Evolutionary conservation across 2,888 invertebrate species (phyloP).

Genomic region (Leptopilina myrica): DNA sequence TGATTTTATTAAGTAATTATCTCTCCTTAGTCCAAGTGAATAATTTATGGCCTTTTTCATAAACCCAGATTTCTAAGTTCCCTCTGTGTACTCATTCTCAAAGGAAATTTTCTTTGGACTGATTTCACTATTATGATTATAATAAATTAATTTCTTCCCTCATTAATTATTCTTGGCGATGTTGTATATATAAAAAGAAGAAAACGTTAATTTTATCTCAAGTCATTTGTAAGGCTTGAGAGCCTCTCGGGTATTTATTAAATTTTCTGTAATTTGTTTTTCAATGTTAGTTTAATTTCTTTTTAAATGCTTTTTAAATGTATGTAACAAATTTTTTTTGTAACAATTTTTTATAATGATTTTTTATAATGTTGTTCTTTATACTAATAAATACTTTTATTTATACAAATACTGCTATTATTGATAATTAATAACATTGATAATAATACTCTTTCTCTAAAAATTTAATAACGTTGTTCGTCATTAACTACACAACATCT

Average conservation of each 20-base stretch:
- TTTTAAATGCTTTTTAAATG: neutral
- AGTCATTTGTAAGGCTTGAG: slow-evolving; percentile 8
- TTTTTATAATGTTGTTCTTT: too few relatives aligned
- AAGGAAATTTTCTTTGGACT: neutral
- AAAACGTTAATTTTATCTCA: slow-evolving; percentile 4
- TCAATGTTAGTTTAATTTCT: neutral
- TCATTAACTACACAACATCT: neutral
- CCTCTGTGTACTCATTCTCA: neutral
- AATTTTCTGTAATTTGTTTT: neutral
- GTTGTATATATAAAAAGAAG: neutral
- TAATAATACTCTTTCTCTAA: too few relatives aligned
- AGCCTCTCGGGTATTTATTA: neutral
- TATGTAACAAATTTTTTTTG: too few relatives aligned
- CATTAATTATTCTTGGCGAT: neutral
- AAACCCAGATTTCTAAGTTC: slow-evolving; percentile 16
- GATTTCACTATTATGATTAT: slow-evolving; percentile 23
- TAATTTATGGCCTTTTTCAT: neutral
- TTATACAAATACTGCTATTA: too few relatives aligned
- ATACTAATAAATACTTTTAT: too few relatives aligned
- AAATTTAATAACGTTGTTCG: neutral
- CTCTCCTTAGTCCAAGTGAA: neutral
- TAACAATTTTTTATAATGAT: too few relatives aligned
- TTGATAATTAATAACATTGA: too few relatives aligned
- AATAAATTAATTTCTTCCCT: slow-evolving; percentile 17
- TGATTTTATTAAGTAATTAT: neutral